Base-by-base conservation (phyloP, 2,113 vertebrate species). In the Thermophis baileyi region DNA sequence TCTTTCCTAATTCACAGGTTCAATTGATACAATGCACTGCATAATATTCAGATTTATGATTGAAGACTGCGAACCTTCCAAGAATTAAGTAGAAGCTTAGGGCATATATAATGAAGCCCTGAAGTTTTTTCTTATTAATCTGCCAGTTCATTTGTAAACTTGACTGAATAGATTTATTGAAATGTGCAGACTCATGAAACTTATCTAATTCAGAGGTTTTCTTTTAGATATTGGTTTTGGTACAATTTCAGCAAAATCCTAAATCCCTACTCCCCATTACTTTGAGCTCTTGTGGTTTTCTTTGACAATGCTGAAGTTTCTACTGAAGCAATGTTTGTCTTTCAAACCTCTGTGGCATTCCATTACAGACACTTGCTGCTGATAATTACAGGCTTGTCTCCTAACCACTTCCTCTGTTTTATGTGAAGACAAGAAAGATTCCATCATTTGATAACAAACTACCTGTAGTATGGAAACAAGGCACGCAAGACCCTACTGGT, bases 351-450 rank as follows among this genome's bases (percentile, higher is more conserved):
- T 94, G 63, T 90, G 85, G 93, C 95, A 96, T 97, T 97, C 96
- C 95, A 96, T 96, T 96, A 96, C 89, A 94, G 97, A 94, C 97
- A 98, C 97, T 97, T 98, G 97, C 95, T 97, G 96, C 94, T 96
- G 95, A 81, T 97, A 97, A 98, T 98, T 98, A 97, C 95, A 93
- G 63, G 94, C 91, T 96, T 96, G 95, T 93, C 95, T 96, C 89
- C 88, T 92, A 95, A 96, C 93, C 91, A 90, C 94, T 97, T 97
- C 95, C 96, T 94, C 94, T 96, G 91, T 91, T 97, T 96, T 93
- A 93, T 93, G 93, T 96, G 96, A 97, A 94, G 87, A 53, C 95
- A 96, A 93, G 94, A 91, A 55, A 93, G 90, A 92, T 96, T 94
- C 91, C 74, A 91, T 49, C 90, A 92, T 89, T 91, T 81, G 6